Conservation (phyloP, 2,888 invertebrate genomes). For the Hoplodrina ambigua region DNA sequence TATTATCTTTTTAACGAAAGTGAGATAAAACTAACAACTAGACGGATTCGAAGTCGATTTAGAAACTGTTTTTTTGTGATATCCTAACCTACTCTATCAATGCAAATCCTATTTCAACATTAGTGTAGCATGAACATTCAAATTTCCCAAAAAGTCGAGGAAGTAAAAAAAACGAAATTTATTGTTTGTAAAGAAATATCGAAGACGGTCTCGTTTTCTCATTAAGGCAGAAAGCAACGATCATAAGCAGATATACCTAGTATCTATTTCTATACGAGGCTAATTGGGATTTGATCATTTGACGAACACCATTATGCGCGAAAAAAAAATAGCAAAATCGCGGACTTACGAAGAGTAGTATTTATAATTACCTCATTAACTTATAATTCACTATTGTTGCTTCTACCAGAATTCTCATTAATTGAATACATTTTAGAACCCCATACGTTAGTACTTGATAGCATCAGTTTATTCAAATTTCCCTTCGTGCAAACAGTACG, state of each 20-base stretch:
- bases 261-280: conserved; percentile 4
- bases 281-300: conserved; percentile 15
- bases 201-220: conserved; percentile 27
- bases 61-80: background rate
- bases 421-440: conserved; percentile 6
- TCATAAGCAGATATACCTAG: conserved; percentile 12
- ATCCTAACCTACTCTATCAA: conserved; percentile 49
- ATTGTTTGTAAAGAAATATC: conserved; percentile 42
- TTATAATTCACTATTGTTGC: background rate
- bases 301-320: background rate
- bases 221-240: conserved; percentile 11
- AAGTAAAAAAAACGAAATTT: conserved; percentile 55
- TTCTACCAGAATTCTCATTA: conserved; percentile 1
- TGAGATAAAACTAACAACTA: too few species aligned
- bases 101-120: conserved; percentile 65
- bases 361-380: background rate
- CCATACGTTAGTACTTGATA: conserved; percentile 17
- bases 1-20: too few species aligned
- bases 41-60: too few species aligned
- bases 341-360: background rate
- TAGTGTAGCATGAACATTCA: conserved; percentile 64
- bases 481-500: conserved; percentile 40
- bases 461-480: conserved; percentile 23
- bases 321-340: too few species aligned
- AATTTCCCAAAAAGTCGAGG: conserved; percentile 73